These are phyloP conservation scores for Rhabdomys dilectus DNA, from an alignment of 2,113 vertebrate genomes.

Conservation along the genomic window DNA sequence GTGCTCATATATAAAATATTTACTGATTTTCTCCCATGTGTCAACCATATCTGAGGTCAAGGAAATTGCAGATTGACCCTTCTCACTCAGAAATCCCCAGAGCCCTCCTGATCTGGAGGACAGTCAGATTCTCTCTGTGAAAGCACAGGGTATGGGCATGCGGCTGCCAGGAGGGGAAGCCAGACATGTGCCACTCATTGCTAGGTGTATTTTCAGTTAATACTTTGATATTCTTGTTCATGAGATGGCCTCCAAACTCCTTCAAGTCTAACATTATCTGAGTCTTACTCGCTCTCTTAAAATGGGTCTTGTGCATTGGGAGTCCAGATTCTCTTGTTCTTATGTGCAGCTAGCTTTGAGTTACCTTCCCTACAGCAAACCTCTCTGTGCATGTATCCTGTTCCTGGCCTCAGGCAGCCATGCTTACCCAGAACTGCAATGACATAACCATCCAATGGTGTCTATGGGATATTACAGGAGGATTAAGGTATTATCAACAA, in stretches of 20 bases:
- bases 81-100: not conserved
- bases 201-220: not conserved
- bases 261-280: not conserved
- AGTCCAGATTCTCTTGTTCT: not conserved
- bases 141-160: not conserved
- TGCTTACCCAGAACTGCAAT: slow-evolving; percentile 78
- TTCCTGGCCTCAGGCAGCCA: slow-evolving; percentile 75
- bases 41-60: slow-evolving; percentile 5
- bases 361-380: not conserved
- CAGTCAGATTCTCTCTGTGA: not conserved
- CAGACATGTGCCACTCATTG: not conserved
- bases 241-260: not conserved
- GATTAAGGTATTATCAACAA: slow-evolving; percentile 90
- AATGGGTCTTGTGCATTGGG: not conserved
- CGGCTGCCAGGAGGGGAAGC: not conserved
- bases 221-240: not conserved
- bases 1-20: not conserved
- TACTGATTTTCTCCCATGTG: not conserved
- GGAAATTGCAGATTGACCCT: not conserved
- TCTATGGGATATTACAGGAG: slow-evolving; percentile 83
- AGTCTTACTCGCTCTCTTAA: not conserved
- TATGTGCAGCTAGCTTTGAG: not conserved
- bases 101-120: not conserved
- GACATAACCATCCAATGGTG: slow-evolving; percentile 84
- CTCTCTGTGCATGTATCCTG: slow-evolving; percentile 41